Base-by-base conservation (phyloP, 1,140 invertebrate species). In the Aradophagus sp. region DNA sequence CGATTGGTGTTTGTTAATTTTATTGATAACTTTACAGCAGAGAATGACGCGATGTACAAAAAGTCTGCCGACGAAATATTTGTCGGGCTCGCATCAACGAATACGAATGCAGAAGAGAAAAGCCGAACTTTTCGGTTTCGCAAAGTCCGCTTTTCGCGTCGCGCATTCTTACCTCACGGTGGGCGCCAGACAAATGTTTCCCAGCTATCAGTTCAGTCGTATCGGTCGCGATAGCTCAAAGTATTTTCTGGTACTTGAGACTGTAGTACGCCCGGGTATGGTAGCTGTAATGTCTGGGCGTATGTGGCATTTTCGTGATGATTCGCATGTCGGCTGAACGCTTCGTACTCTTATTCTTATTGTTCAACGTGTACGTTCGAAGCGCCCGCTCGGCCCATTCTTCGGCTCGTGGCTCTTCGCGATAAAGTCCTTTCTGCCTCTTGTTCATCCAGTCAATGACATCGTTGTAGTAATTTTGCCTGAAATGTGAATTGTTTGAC, bases 401-500 rank as follows among this genome's bases (percentile, higher is more conserved):
- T 80, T 94, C 90, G 1, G 93, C 88, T 35, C 89, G 87, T 1
- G 93, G 93, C 20, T 88, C 87, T 48, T 94, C 93, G 11, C 90
- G 87, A 0, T 83, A 81, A 16, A 92, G 79, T 1, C 93, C 93
- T 63, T 87, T 87, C 76, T 91, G 89, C 44, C 92, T 88, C 76
- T 90, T 89, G 77, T 95, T 91, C 81, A 95, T 84, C 82, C 91
- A 95, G 70, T 92, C 91, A 76, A 95, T 93, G 26, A 93, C 89
- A 74, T 94, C 93, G 77, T 94, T 89, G 80, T 95, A 95, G 81
- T 95, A 95, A 82, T 93, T 93, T 81, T 90, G 88, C 82, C 86
- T 86, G 42, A 2, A 69, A 61, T 26, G 77, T 83, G n/a, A 38
- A 26, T 38, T 17, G 5, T 13, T 38, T 38, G 16, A 16, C 16